A percentile compares a stretch with the other conserved stretches of the same genome.
Conservation (phyloP, 2,888 invertebrate genomes). For the Macaria liturata region DNA sequence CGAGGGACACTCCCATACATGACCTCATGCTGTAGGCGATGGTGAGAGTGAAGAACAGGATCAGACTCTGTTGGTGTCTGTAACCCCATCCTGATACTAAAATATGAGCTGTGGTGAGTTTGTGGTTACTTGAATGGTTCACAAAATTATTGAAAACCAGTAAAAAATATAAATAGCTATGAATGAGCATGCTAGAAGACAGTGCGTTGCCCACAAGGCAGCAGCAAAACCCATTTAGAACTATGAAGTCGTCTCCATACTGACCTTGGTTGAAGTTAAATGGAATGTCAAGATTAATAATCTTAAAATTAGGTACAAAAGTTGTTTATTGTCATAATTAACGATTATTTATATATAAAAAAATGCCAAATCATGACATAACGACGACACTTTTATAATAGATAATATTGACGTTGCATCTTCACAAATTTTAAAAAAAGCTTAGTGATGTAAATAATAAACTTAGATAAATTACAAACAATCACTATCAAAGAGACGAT, state of each 20-base stretch:
- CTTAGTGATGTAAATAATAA: neutral
- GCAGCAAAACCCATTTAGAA: neutral
- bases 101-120: neutral
- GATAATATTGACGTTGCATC: no score
- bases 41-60: conserved; percentile 82
- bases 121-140: neutral
- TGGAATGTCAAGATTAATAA: no score
- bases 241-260: neutral
- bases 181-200: neutral
- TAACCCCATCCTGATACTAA: conserved; percentile 59
- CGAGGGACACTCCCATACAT: conserved; percentile 86
- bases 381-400: neutral
- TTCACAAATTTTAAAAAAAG: no score
- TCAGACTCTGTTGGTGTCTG: conserved; percentile 83
- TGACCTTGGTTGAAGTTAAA: no score
- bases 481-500: neutral
- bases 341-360: no score
- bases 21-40: conserved; percentile 85
- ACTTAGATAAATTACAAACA: neutral
- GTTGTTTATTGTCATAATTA: no score
- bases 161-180: no score
- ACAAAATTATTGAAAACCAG: neutral
- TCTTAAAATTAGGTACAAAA: no score
- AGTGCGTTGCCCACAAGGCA: neutral
- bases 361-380: neutral